Percentiles rank a stretch among this genome's conserved stretches.
These are phyloP conservation scores for Plecotus auritus DNA, from an alignment of 2,113 vertebrate species.

Conservation along the genomic window DNA sequence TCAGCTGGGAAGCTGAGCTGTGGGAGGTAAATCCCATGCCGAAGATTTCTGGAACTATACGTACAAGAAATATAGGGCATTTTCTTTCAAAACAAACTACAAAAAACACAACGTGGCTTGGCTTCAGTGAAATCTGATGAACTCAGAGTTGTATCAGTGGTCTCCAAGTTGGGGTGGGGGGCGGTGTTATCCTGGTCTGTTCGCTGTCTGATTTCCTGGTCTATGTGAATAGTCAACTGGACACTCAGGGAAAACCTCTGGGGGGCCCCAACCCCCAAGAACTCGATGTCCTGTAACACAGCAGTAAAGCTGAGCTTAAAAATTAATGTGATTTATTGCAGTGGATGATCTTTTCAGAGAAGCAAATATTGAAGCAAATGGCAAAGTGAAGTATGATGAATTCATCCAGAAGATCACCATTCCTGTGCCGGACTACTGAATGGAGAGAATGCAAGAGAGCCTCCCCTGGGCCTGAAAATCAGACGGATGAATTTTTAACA, in stretches of 20 bases:
- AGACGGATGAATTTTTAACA: not conserved
- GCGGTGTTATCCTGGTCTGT: not conserved
- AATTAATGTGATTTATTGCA: constrained; percentile 66
- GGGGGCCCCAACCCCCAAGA: not conserved
- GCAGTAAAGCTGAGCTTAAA: constrained; percentile 25
- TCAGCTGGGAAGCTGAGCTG: not conserved
- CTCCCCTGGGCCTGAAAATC: not conserved
- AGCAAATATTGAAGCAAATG: constrained; percentile 84
- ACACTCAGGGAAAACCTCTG: not conserved
- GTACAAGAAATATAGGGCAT: not conserved
- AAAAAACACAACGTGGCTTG: not conserved
- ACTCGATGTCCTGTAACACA: not conserved
- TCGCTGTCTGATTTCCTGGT: not conserved
- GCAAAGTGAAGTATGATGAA: constrained; percentile 87
- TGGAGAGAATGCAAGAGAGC: accelerated
- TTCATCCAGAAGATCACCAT: constrained; percentile 86
- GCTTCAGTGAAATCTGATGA: not conserved
- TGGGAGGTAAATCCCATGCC: not conserved
- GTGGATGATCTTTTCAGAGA: constrained; percentile 92
- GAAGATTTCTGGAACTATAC: not conserved
- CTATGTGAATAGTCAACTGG: not conserved
- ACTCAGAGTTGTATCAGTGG: not conserved
- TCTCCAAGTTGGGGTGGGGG: not conserved
- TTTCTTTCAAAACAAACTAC: not conserved
- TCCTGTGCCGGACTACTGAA: constrained; percentile 86